Conservation (phyloP, 2,888 invertebrate genomes). For the Volucella bombylans region DNA sequence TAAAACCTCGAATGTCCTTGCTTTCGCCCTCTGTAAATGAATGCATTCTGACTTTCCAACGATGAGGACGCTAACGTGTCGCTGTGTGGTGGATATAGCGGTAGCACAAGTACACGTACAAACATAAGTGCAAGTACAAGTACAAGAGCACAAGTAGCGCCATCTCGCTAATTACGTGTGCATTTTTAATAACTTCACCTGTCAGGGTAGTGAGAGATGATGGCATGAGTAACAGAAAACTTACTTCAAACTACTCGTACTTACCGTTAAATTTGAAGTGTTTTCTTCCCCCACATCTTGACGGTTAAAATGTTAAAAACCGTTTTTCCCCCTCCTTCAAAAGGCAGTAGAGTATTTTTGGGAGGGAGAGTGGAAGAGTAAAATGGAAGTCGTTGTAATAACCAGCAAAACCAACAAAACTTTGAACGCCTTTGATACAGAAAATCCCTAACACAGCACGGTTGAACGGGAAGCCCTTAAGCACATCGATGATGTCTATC, state of each 20-base stretch:
- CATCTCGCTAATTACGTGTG: slow-evolving; percentile 74
- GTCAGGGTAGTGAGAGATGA: slow-evolving; percentile 49
- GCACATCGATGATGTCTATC: slow-evolving; percentile 53
- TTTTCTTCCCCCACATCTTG: too few species aligned
- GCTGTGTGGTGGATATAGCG: not conserved
- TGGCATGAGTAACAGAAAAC: slow-evolving; percentile 27
- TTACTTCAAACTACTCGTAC: not conserved
- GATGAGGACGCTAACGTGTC: slow-evolving; percentile 31
- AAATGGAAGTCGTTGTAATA: too few species aligned
- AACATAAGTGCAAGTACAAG: too few species aligned
- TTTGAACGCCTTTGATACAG: slow-evolving; percentile 20
- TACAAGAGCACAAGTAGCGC: slow-evolving; percentile 57
- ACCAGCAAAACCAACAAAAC: too few species aligned
- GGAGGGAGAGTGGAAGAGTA: too few species aligned
- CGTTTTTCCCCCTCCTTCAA: too few species aligned
- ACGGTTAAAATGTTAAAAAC: too few species aligned
- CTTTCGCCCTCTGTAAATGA: slow-evolving; percentile 39
- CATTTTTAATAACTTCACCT: slow-evolving; percentile 73
- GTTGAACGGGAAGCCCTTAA: not conserved
- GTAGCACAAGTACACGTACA: too few species aligned
- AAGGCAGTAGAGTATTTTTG: too few species aligned
- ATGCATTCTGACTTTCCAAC: slow-evolving; percentile 54
- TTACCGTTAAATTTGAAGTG: too few species aligned
- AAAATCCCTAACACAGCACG: slow-evolving; percentile 16
- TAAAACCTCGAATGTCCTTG: slow-evolving; percentile 65